Evolutionary conservation across 53 echinoderm and acorn worm genomes (phyloP).

Genomic region (Arbacia lixula): DNA sequence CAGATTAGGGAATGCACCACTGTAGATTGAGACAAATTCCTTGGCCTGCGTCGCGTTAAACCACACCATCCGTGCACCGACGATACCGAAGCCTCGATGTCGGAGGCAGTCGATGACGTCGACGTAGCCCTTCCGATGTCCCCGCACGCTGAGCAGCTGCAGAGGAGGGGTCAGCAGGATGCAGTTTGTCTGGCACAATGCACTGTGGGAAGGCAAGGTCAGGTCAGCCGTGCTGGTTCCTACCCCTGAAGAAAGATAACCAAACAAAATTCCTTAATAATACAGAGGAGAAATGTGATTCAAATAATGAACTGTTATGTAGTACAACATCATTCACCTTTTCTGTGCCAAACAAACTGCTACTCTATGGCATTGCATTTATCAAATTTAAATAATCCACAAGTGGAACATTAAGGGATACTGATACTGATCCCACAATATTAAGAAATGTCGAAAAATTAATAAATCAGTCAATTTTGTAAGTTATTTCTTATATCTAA

Average conservation of each 20-base stretch:
- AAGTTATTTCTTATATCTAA: no score
- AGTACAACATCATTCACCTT: no score
- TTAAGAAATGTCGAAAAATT: no score
- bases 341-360: no score
- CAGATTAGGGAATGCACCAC: conserved; percentile 67
- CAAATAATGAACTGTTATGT: no score
- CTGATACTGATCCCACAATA: no score
- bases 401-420: no score
- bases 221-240: conserved; percentile 60
- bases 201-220: conserved; percentile 71
- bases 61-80: conserved; percentile 92
- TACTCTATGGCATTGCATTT: no score
- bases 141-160: conserved; percentile 77
- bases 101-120: conserved; percentile 86
- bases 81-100: conserved; percentile 78
- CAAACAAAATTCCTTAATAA: no score
- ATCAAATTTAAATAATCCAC: no score
- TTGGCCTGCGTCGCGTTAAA: conserved; percentile 74
- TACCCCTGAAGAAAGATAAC: conserved; percentile 55
- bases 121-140: conserved; percentile 84
- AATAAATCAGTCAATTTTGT: no score
- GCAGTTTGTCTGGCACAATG: conserved; percentile 98
- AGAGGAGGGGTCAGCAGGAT: conserved; percentile 92
- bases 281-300: no score
- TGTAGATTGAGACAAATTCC: conserved; percentile 72